Evolutionary conservation across 35 echinoderm and acorn worm genomes (phyloP).

Genomic region (Lytechinus variegatus): DNA sequence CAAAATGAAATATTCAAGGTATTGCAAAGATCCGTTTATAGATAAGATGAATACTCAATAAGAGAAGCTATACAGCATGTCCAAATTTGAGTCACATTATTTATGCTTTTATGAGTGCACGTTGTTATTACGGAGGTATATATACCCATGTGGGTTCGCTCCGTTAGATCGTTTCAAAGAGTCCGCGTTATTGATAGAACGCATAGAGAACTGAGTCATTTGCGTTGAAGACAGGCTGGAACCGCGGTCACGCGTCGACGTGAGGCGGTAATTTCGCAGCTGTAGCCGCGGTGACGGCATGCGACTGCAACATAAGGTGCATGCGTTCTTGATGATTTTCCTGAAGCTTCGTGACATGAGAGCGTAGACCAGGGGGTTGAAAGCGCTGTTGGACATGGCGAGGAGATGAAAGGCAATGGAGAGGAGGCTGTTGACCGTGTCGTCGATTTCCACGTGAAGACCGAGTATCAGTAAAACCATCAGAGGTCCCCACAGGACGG

Average conservation of each 20-base stretch:
- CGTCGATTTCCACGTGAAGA: not conserved
- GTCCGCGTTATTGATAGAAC: constrained; percentile 7
- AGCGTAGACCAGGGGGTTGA: constrained; percentile 86
- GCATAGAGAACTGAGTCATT: constrained; percentile 5
- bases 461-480: constrained; percentile 35
- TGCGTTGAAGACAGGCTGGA: not conserved
- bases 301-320: constrained; percentile 27
- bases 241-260: constrained; percentile 29
- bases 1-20: not conserved
- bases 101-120: not conserved
- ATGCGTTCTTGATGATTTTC: constrained; percentile 54
- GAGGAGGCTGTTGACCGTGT: not conserved
- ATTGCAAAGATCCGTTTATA: not conserved
- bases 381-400: constrained; percentile 71
- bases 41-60: not conserved
- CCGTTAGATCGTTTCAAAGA: not conserved
- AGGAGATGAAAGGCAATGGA: constrained; percentile 55
- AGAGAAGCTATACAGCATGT: not conserved
- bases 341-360: constrained; percentile 93
- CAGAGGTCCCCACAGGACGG: constrained; percentile 77
- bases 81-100: not conserved
- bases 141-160: constrained; percentile 6
- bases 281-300: not conserved
- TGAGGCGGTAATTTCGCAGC: not conserved
- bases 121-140: constrained; percentile 26